phyloP scores from a whole-genome alignment of 2,888 invertebrate species.

The Mayetiola destructor region DNA sequence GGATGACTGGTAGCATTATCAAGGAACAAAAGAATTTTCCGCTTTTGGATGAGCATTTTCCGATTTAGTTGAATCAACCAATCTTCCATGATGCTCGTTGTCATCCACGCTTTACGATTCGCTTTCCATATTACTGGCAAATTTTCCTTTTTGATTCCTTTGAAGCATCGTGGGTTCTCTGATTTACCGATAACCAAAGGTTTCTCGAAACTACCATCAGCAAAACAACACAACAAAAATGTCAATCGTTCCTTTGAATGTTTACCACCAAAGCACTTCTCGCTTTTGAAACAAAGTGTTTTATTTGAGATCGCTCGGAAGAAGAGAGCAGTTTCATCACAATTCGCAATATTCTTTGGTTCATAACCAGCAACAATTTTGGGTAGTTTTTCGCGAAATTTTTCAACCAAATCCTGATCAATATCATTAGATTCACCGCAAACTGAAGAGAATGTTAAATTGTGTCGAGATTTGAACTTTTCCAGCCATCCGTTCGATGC shows the following conservation, averaged over 20 bases:
- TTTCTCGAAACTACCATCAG: slow-evolving; percentile 21
- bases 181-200: slow-evolving; percentile 21
- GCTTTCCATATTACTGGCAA: slow-evolving; percentile 19
- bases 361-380: background rate
- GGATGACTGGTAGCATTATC: background rate
- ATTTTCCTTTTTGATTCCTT: slow-evolving; percentile 15
- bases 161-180: slow-evolving; percentile 18
- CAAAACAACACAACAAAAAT: slow-evolving; percentile 21
- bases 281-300: slow-evolving; percentile 22
- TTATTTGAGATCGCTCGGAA: slow-evolving; percentile 23
- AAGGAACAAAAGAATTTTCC: background rate
- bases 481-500: background rate
- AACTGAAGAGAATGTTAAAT: background rate
- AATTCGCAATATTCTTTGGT: slow-evolving; percentile 17
- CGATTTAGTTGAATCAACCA: slow-evolving; percentile 14
- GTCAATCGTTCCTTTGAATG: slow-evolving; percentile 23
- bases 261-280: slow-evolving; percentile 24
- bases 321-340: slow-evolving; percentile 24
- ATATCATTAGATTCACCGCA: background rate
- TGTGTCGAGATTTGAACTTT: background rate
- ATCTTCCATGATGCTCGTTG: slow-evolving; percentile 20
- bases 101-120: slow-evolving; percentile 22
- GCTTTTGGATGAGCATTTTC: background rate
- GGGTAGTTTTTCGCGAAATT: slow-evolving; percentile 1
- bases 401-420: background rate